A percentile compares a stretch with the other conserved stretches of the same genome.
Evolutionary conservation across 2,797 vertebrate species (phyloP).

Genomic region (Lepidocolaptes lacrymiger): DNA sequence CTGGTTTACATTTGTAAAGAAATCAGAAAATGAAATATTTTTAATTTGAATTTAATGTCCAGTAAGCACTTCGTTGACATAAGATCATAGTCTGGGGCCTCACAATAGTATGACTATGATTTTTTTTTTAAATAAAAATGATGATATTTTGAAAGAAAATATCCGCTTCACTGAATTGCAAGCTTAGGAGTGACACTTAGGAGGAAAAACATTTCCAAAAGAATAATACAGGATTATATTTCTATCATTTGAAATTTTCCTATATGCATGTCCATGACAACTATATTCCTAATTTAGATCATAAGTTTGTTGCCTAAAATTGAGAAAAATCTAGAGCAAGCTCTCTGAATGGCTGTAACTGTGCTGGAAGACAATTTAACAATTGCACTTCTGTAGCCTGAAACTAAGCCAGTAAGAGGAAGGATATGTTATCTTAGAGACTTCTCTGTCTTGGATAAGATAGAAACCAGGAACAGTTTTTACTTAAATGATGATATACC

Average conservation of each 20-base stretch:
- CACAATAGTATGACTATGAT: neutral
- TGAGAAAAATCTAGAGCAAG: neutral
- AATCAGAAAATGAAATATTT: neutral
- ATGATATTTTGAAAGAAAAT: neutral
- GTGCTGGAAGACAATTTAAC: neutral
- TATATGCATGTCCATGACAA: neutral
- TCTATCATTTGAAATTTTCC: neutral
- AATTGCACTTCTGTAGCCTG: neutral
- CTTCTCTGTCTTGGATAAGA: neutral
- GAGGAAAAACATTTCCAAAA: neutral
- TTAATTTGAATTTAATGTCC: neutral
- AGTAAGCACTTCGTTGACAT: neutral
- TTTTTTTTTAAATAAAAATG: neutral
- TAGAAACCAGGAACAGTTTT: conserved; percentile 27
- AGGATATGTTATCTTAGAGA: neutral
- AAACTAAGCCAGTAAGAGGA: neutral
- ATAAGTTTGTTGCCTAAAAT: neutral
- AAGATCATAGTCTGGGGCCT: neutral
- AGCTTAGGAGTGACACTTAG: neutral
- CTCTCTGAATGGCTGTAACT: neutral
- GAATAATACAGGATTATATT: neutral
- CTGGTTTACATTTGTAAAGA: neutral
- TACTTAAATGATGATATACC: neutral
- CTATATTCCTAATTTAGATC: neutral
- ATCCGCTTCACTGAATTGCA: neutral